Base-by-base conservation (phyloP, 2,888 invertebrate genomes). In the Erannis defoliaria region DNA sequence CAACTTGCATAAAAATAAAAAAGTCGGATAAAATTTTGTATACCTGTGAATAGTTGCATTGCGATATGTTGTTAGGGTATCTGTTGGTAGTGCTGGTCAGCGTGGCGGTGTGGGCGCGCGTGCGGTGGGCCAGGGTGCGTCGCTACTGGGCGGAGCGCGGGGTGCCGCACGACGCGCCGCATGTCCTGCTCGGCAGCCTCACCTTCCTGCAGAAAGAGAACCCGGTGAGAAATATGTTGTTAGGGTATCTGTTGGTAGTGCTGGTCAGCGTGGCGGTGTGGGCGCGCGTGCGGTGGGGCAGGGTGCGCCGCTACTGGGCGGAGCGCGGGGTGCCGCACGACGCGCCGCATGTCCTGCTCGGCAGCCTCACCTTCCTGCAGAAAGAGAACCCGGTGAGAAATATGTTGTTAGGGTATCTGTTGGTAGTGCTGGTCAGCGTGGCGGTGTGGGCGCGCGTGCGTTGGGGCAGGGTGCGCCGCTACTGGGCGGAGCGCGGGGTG, bases 331-430 rank as follows among this genome's bases (percentile, higher is more conserved):
- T 86, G 2, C 80, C 80, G 0, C 73, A 78, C 40, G 29, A 65
- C 2, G 66, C 74, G 0, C 81, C 81, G 0, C 74, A 83, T 31
- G 76, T 75, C 0, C 6, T 85, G 0, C 26, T 77, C 3, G 86
- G 85, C 3, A 85, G 80, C 55, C 75, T 86, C 33, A 78, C 75
- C 1, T 85, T 82, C 55, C 51, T 85, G 33, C 76, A 71, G 48
- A 70, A 69, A n/a, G 62, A 77, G 23, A 85, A 85, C 69, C 65
- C 78, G 56, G 84, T 83, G 69, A 75, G 77, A n/a, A n/a, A n/a
- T n/a, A n/a, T n/a, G n/a, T n/a, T n/a, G n/a, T n/a, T n/a, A n/a
- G n/a, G n/a, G n/a, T n/a, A n/a, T n/a, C n/a, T n/a, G n/a, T n/a
- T n/a, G n/a, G n/a, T n/a, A n/a, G n/a, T n/a, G n/a, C n/a, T n/a